phyloP scores from a whole-genome alignment of 2,888 invertebrate species.

The Lingula anatina region DNA sequence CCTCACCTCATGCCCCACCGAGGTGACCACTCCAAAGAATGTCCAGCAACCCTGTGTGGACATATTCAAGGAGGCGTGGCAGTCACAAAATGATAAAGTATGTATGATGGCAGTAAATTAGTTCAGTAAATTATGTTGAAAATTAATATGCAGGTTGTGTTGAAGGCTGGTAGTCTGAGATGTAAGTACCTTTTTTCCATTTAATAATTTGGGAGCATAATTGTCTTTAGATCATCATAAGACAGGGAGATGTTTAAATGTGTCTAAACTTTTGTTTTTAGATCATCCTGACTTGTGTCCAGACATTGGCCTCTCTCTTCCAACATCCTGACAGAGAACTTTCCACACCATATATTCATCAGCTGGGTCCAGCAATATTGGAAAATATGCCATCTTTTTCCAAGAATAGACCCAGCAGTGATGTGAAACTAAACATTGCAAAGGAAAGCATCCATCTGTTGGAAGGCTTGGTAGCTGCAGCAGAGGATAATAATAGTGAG shows the following conservation, averaged over 20 bases:
- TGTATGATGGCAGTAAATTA: too few species aligned
- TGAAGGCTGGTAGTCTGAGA: too few species aligned
- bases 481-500: slow-evolving; percentile 75
- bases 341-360: slow-evolving; percentile 75
- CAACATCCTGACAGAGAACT: slow-evolving; percentile 66
- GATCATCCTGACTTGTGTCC: slow-evolving; percentile 73
- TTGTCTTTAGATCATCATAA: background rate
- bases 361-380: slow-evolving; percentile 72
- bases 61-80: slow-evolving; percentile 76
- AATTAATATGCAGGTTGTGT: too few species aligned
- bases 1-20: slow-evolving; percentile 72
- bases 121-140: too few species aligned
- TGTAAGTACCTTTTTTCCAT: too few species aligned
- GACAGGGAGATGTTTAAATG: slow-evolving; percentile 4
- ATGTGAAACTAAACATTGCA: slow-evolving; percentile 67
- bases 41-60: slow-evolving; percentile 88
- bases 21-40: slow-evolving; percentile 72
- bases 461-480: slow-evolving; percentile 69
- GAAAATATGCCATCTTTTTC: slow-evolving; percentile 67
- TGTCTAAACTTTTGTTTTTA: slow-evolving; percentile 36
- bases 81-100: slow-evolving; percentile 32
- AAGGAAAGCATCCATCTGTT: slow-evolving; percentile 70
- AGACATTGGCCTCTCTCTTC: slow-evolving; percentile 73
- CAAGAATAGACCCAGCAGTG: slow-evolving; percentile 61
- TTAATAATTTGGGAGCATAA: background rate